Percentiles rank a stretch among this genome's conserved stretches.
Conservation (phyloP, 2,797 vertebrate genomes). For the Atherinosoma microstoma region DNA sequence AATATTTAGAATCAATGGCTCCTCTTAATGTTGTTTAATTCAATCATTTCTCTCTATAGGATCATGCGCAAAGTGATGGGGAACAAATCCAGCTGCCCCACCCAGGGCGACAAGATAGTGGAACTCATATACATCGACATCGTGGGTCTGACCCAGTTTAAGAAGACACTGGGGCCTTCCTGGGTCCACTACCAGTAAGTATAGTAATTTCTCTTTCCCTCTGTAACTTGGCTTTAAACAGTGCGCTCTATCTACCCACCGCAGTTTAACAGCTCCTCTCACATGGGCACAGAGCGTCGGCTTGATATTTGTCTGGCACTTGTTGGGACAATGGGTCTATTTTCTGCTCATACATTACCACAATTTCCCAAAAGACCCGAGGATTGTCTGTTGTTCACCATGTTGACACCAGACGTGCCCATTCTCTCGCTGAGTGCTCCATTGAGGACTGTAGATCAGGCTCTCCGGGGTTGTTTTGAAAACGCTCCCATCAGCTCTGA, state of each 20-base stretch:
- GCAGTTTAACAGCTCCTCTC: slow-evolving; percentile 8
- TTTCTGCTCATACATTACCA: slow-evolving; percentile 47
- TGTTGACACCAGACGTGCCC: slow-evolving; percentile 23
- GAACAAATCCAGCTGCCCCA: slow-evolving; percentile 97
- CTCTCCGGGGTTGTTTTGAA: slow-evolving; percentile 34
- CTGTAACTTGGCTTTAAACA: no score
- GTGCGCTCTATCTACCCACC: not conserved
- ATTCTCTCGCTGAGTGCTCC: slow-evolving; percentile 48
- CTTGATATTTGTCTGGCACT: slow-evolving; percentile 22
- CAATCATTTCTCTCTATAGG: slow-evolving; percentile 71
- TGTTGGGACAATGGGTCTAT: slow-evolving; percentile 47
- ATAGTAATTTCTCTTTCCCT: not conserved
- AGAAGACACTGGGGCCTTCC: slow-evolving; percentile 96
- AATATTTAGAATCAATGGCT: not conserved
- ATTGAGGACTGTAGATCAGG: slow-evolving; percentile 39
- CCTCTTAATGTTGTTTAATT: not conserved
- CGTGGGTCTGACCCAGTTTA: slow-evolving; percentile 96
- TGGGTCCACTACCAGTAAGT: slow-evolving; percentile 99
- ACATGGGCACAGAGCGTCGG: not conserved
- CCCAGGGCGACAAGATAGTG: slow-evolving; percentile 95
- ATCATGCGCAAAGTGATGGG: slow-evolving; percentile 99
- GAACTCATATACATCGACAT: slow-evolving; percentile 99
- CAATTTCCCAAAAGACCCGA: slow-evolving; percentile 44
- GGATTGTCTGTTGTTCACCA: slow-evolving; percentile 14
- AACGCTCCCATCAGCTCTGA: slow-evolving; percentile 44